Percentiles rank a stretch among this genome's conserved stretches.
Conservation (phyloP, 2,888 invertebrate genomes). For the Dicycla oo region DNA sequence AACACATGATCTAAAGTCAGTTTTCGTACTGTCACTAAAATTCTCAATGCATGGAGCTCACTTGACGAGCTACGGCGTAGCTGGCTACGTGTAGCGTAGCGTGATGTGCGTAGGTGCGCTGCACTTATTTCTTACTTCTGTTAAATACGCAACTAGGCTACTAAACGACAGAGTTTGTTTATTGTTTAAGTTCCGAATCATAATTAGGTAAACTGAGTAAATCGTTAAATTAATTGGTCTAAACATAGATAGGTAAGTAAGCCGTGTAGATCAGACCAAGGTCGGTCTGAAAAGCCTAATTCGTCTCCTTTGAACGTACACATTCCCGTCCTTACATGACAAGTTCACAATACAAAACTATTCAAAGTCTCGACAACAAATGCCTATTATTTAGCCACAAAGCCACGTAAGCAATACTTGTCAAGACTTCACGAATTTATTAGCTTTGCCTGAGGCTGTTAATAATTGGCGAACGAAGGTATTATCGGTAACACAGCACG, state of each 20-base stretch:
- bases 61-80: not conserved
- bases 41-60: too few relatives aligned
- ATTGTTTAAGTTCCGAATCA: not conserved
- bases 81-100: not conserved
- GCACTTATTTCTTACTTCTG: not conserved
- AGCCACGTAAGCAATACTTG: constrained; percentile 50
- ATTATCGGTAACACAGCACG: constrained; percentile 30
- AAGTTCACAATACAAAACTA: constrained; percentile 47
- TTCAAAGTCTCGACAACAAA: constrained; percentile 46
- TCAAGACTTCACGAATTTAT: constrained; percentile 34
- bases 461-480: constrained; percentile 44
- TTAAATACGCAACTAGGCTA: not conserved
- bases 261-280: constrained; percentile 5
- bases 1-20: not conserved
- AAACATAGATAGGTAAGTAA: not conserved
- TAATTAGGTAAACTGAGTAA: not conserved
- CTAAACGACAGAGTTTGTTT: not conserved
- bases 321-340: constrained; percentile 6
- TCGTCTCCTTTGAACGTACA: not conserved
- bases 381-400: constrained; percentile 39
- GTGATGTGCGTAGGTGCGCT: not conserved
- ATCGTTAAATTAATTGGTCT: not conserved
- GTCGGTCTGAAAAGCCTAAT: constrained; percentile 16
- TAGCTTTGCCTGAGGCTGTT: constrained; percentile 26
- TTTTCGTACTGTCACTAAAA: not conserved